These are phyloP conservation scores for Empidonax traillii DNA, from an alignment of 2,113 vertebrate species.

Conservation along the genomic window DNA sequence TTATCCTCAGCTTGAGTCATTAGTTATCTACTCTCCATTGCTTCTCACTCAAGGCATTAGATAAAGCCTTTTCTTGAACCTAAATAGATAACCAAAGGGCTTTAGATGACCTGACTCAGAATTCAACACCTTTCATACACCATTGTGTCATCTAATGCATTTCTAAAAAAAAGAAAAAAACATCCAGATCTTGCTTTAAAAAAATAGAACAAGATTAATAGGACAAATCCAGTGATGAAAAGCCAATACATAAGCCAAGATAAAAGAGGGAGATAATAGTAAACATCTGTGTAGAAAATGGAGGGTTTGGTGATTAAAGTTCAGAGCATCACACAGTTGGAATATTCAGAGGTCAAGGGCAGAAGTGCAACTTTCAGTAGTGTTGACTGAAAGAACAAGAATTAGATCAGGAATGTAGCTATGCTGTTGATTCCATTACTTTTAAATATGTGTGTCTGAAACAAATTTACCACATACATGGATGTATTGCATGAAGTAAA, in stretches of 20 bases:
- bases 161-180: not conserved
- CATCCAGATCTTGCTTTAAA: not conserved
- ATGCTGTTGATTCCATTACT: not conserved
- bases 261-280: not conserved
- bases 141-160: not conserved
- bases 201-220: not conserved
- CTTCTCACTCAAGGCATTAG: not conserved
- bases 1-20: not conserved
- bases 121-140: not conserved
- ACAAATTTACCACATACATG: not conserved
- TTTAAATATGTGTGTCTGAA: not conserved
- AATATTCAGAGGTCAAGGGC: not conserved
- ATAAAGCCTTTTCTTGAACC: not conserved
- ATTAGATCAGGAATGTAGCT: not conserved
- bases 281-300: not conserved
- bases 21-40: not conserved
- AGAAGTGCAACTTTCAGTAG: not conserved
- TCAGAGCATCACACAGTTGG: not conserved
- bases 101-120: not conserved
- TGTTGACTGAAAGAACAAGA: not conserved
- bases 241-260: not conserved
- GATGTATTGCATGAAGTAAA: not conserved
- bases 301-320: not conserved
- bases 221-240: not conserved
- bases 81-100: not conserved